Percentiles rank a stretch among this genome's conserved stretches.
Conservation (phyloP, 2,888 invertebrate genomes). For the Ecliptopera silaceata region DNA sequence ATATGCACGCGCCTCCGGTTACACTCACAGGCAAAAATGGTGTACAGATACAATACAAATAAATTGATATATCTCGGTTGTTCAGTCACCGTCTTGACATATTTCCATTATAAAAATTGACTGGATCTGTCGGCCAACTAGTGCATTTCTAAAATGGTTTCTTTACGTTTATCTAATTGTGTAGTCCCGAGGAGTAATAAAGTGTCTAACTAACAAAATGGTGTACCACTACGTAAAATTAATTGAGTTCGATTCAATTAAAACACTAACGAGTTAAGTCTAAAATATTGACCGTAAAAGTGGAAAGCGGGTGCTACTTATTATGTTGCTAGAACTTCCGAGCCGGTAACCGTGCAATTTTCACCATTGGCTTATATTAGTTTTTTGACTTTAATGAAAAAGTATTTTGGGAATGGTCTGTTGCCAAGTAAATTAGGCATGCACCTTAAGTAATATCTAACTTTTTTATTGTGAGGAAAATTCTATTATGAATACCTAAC, state of each 20-base stretch:
- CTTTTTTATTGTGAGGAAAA: no score
- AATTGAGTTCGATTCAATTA: constrained; percentile 43
- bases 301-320: constrained; percentile 19
- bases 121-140: no score
- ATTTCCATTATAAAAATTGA: no score
- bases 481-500: no score
- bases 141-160: no score
- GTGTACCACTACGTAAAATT: constrained; percentile 36
- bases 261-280: constrained; percentile 36
- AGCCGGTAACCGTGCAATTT: constrained; percentile 18
- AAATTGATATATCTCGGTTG: no score
- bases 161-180: background rate
- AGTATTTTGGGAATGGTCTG: background rate
- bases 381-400: constrained; percentile 2
- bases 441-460: no score
- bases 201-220: background rate
- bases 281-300: constrained; percentile 25
- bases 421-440: background rate
- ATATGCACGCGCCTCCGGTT: no score
- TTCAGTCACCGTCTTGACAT: no score
- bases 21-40: no score
- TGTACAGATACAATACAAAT: no score
- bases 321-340: constrained; percentile 13
- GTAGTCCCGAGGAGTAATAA: background rate
- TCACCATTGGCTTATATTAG: background rate